These are phyloP conservation scores for Diuraphis noxia DNA, from an alignment of 1,140 invertebrate species.

Conservation along the genomic window DNA sequence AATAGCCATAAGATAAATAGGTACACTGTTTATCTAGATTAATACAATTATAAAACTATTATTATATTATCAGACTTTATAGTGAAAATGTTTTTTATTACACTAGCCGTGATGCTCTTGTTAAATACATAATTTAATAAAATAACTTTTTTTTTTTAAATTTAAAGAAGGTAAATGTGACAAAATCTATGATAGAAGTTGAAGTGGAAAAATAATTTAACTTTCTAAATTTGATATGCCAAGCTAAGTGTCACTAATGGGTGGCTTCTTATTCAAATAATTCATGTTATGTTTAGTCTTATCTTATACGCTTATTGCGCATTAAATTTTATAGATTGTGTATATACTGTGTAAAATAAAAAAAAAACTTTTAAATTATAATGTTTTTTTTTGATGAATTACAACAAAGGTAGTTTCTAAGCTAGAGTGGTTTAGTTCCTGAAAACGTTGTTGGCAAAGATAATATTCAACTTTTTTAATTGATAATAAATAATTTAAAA, in stretches of 20 bases:
- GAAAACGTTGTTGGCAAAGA: background rate
- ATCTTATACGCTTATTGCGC: too few relatives aligned
- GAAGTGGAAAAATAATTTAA: conserved; percentile 31
- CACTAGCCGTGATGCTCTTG: background rate
- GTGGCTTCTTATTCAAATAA: too few relatives aligned
- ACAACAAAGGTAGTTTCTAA: background rate
- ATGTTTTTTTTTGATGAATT: background rate
- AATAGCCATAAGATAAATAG: background rate
- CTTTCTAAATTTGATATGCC: conserved; percentile 15
- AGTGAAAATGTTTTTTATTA: background rate
- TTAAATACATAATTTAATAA: background rate
- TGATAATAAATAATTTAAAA: too few relatives aligned
- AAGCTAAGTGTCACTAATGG: too few relatives aligned
- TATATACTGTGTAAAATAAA: too few relatives aligned
- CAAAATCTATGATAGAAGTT: background rate
- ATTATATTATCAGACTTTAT: background rate
- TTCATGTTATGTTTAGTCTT: too few relatives aligned
- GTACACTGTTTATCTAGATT: background rate
- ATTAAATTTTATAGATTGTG: too few relatives aligned
- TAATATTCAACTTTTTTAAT: too few relatives aligned
- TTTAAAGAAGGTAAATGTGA: background rate
- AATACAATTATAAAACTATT: background rate
- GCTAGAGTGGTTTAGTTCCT: background rate
- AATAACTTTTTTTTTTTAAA: background rate
- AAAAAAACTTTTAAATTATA: too few relatives aligned